Percentiles rank a stretch among this genome's conserved stretches.
Conservation (phyloP, 2,797 vertebrate species). For the Prionace glauca region DNA sequence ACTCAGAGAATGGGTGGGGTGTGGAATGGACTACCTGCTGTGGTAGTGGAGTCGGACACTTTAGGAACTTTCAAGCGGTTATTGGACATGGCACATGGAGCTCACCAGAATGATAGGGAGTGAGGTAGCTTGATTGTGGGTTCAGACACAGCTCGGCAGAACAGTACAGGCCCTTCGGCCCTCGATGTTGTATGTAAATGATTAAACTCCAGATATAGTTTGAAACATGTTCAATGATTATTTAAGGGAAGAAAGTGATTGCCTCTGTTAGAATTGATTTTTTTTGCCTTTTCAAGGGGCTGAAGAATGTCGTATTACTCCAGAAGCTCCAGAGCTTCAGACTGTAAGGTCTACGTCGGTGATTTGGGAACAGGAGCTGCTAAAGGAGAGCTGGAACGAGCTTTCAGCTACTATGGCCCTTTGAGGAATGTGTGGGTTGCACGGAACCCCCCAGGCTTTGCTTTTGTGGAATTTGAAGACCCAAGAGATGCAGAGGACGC, state of each 20-base stretch:
- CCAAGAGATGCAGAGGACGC: slow-evolving; percentile 65
- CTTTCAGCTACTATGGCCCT: slow-evolving; percentile 65
- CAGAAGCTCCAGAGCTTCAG: slow-evolving; percentile 57
- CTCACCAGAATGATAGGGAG: too few species aligned
- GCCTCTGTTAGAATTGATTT: not conserved
- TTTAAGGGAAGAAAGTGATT: not conserved
- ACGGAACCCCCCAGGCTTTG: slow-evolving; percentile 65
- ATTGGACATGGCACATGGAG: too few species aligned
- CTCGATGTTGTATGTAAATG: not conserved
- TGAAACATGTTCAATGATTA: not conserved
- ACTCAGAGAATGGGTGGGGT: too few species aligned
- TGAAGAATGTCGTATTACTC: slow-evolving; percentile 58
- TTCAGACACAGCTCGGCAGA: too few species aligned
- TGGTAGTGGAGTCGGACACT: too few species aligned
- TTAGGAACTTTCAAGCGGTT: too few species aligned
- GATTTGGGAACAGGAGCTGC: slow-evolving; percentile 64
- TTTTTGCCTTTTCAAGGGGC: slow-evolving; percentile 7
- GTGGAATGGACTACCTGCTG: too few species aligned
- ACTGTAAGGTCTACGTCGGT: slow-evolving; percentile 67
- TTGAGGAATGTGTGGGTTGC: slow-evolving; percentile 68
- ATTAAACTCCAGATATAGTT: not conserved
- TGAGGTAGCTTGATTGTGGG: too few species aligned
- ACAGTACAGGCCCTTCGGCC: too few species aligned
- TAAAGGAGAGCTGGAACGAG: slow-evolving; percentile 63
- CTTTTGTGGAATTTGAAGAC: slow-evolving; percentile 67